These are phyloP conservation scores for Amphipoea oculea DNA, from an alignment of 2,888 invertebrate genomes.

Conservation along the genomic window DNA sequence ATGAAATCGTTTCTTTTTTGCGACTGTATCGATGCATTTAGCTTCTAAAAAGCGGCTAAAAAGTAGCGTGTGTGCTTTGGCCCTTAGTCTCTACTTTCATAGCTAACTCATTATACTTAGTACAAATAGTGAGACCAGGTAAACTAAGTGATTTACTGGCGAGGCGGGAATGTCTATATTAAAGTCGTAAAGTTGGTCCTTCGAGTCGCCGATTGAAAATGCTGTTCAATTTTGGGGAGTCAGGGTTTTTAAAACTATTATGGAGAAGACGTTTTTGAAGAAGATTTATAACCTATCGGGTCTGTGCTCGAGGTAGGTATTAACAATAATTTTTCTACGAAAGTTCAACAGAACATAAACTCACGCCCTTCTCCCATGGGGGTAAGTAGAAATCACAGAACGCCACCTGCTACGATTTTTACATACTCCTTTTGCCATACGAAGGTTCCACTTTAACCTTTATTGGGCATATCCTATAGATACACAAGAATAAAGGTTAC, in stretches of 20 bases:
- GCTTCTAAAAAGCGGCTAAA: too few relatives aligned
- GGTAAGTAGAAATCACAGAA: not conserved
- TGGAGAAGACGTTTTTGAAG: not conserved
- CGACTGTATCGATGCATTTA: too few relatives aligned
- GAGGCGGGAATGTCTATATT: constrained; percentile 76
- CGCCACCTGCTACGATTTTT: not conserved
- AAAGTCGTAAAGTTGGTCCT: constrained; percentile 75
- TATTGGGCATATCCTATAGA: not conserved
- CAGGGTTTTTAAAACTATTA: constrained; percentile 26
- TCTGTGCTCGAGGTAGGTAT: too few relatives aligned
- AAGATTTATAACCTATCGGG: not conserved
- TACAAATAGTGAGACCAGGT: constrained; percentile 33
- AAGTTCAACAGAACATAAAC: not conserved
- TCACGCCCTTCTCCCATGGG: too few relatives aligned
- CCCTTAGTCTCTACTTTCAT: not conserved
- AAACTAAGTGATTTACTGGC: constrained; percentile 70
- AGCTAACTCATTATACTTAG: constrained; percentile 3
- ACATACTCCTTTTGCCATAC: too few relatives aligned
- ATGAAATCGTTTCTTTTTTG: too few relatives aligned
- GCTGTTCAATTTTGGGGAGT: constrained; percentile 28
- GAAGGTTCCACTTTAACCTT: not conserved
- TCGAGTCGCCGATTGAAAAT: constrained; percentile 49
- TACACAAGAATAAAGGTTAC: not conserved
- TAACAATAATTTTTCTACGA: not conserved
- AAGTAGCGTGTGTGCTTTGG: too few relatives aligned